A percentile compares a stretch with the other conserved stretches of the same genome.
Conservation (phyloP, 2,888 invertebrate genomes). For the Pterostichus niger region DNA sequence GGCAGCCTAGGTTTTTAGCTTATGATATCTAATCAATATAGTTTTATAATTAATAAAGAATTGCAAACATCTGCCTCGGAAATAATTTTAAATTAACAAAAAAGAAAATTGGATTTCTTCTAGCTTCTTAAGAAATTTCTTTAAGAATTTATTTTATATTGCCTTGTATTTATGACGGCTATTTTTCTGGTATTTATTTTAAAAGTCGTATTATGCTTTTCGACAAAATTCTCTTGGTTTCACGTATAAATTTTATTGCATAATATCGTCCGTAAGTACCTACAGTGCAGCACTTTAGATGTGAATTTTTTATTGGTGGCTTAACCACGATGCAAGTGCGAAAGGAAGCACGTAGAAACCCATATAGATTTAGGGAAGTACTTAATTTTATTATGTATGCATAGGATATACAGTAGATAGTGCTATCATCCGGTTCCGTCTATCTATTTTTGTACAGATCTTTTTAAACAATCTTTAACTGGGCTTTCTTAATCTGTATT, state of each 20-base stretch:
- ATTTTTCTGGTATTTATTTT: neutral
- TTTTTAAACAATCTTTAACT: too few species aligned
- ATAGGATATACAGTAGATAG: neutral
- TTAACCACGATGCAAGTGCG: neutral
- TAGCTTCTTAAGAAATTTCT: neutral
- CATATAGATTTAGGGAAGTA: too few species aligned
- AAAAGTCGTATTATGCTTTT: neutral
- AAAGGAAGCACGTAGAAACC: too few species aligned
- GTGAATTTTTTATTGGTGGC: conserved; percentile 19
- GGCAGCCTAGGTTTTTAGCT: too few species aligned
- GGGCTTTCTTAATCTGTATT: too few species aligned
- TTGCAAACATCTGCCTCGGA: neutral
- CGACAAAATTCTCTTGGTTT: neutral
- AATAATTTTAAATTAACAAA: neutral
- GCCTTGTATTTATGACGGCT: neutral
- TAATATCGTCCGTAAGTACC: neutral
- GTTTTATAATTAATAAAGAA: conserved; percentile 13
- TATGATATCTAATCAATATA: too few species aligned
- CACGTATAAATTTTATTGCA: neutral
- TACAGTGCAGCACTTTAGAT: conserved; percentile 4
- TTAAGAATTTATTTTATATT: neutral
- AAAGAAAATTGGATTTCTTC: conserved; percentile 22
- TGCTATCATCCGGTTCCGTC: too few species aligned
- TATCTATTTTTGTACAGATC: too few species aligned
- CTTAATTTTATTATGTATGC: neutral